Base-by-base conservation (phyloP, 2,888 invertebrate genomes). In the Norana najaformis region DNA sequence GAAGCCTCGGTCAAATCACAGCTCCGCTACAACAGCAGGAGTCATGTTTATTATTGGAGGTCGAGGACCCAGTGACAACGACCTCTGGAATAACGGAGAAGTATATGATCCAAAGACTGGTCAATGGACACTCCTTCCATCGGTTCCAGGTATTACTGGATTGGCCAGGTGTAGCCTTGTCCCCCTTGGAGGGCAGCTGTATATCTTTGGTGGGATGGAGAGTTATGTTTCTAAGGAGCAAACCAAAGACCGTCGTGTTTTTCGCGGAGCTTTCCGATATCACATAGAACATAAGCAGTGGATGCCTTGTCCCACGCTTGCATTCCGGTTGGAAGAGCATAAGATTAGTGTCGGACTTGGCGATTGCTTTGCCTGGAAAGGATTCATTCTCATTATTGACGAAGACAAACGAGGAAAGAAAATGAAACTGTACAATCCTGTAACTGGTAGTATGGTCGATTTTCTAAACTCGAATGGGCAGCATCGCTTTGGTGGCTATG, bases 321-420 rank as follows among this genome's bases (percentile, higher is more conserved):
- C 47, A 30, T 35, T 83, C 30, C 85, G 36, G 11, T n/a, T 37
- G 36, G 89, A 85, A 23, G 38, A 85, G 34, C 89, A 39, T 30
- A 83, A 83, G 16, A n/a, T 89, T 35, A 85, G 39, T n/a, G 38
- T 89, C 30, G 89, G 89, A 30, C n/a, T 89, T 34, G 89, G 89
- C 35, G 83, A 89, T 38, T 83, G 36, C 13, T 89, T 89, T 35
- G 39, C 85, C 20, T 89, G 38, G 39, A 85, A 34, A 38, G 89
- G 89, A 16, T 47, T 39, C n/a, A 38, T 89, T 35, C 39, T 83
- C n/a, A 89, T 89, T 11, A 89, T 89, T 11, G 89, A 89, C 34
- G 89, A 89, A 85, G 89, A 89, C 41, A 37, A 82, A 83, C 30
- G 38, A 83, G 89, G 89, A 34, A 83, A 38, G 89, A 89, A 89